Evolutionary conservation across 2,888 invertebrate genomes (phyloP).

Genomic region (Campopleginae sp.): DNA sequence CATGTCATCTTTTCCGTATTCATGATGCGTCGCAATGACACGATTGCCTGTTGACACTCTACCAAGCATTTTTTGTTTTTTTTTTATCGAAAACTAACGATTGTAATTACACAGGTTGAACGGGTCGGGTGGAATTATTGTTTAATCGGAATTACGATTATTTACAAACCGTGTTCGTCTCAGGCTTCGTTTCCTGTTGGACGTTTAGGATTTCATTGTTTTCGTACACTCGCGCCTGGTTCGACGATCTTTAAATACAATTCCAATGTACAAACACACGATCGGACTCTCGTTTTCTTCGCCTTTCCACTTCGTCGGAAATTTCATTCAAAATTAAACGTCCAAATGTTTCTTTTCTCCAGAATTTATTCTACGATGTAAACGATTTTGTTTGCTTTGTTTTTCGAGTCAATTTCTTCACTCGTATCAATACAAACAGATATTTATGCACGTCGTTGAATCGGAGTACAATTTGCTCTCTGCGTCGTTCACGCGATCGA

Average conservation of each 20-base stretch:
- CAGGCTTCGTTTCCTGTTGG: slow-evolving; percentile 19
- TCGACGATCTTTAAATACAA: slow-evolving; percentile 28
- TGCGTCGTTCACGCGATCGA: slow-evolving; percentile 47
- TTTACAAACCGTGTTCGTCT: slow-evolving; percentile 37
- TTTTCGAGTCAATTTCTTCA: too few species aligned
- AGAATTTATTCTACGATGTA: background rate
- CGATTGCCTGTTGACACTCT: slow-evolving; percentile 14
- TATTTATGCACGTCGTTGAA: slow-evolving; percentile 23
- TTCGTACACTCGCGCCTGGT: slow-evolving; percentile 4
- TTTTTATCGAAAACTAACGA: slow-evolving; percentile 39
- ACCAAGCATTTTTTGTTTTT: background rate
- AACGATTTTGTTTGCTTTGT: background rate
- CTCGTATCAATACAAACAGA: background rate
- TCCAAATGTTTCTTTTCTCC: background rate
- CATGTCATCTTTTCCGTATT: slow-evolving; percentile 50
- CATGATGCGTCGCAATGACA: slow-evolving; percentile 41
- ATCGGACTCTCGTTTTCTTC: background rate
- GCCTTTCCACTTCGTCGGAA: background rate
- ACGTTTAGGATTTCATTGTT: slow-evolving; percentile 21
- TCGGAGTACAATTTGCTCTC: slow-evolving; percentile 34
- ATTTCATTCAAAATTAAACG: background rate
- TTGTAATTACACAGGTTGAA: background rate
- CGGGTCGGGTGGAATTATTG: slow-evolving; percentile 15
- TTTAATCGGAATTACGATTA: slow-evolving; percentile 4
- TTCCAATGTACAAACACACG: background rate